phyloP scores from a whole-genome alignment of 2,113 vertebrate genomes.

The Zosterops lateralis region DNA sequence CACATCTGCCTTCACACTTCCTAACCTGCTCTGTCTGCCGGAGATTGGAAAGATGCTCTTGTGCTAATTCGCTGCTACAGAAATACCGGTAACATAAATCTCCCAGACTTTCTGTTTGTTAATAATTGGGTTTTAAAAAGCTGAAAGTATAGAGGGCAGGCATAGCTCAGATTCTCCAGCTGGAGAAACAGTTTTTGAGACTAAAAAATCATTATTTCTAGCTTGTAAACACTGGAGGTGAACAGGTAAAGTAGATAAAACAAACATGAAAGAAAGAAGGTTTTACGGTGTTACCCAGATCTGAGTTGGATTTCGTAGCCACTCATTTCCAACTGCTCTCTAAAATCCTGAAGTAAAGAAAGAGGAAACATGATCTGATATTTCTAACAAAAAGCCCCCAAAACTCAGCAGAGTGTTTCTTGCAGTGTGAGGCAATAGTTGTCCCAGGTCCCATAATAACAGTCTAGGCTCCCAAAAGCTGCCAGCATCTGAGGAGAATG shows the following conservation, averaged over 20 bases:
- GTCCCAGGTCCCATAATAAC: not conserved
- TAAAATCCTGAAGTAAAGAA: not conserved
- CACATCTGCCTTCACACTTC: fast-evolving
- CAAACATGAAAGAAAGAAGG: not conserved
- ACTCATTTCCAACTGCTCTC: not conserved
- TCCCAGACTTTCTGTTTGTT: not conserved
- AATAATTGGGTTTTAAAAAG: not conserved
- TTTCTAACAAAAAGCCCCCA: not conserved
- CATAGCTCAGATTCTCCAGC: not conserved
- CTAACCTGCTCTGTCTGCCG: not conserved
- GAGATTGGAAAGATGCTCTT: not conserved
- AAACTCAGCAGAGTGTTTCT: not conserved
- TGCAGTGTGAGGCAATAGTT: not conserved
- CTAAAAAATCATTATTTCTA: not conserved
- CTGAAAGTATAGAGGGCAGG: not conserved
- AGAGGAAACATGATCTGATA: not conserved
- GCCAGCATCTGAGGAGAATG: not conserved
- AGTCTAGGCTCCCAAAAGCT: not conserved
- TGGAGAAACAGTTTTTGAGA: not conserved
- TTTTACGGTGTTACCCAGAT: not conserved
- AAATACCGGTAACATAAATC: not conserved
- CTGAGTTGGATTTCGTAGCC: not conserved
- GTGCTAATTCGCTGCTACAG: not conserved
- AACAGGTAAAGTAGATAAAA: not conserved
- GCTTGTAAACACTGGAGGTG: not conserved